Conservation (phyloP, 2,113 vertebrate genomes). For the Mirounga angustirostris region DNA sequence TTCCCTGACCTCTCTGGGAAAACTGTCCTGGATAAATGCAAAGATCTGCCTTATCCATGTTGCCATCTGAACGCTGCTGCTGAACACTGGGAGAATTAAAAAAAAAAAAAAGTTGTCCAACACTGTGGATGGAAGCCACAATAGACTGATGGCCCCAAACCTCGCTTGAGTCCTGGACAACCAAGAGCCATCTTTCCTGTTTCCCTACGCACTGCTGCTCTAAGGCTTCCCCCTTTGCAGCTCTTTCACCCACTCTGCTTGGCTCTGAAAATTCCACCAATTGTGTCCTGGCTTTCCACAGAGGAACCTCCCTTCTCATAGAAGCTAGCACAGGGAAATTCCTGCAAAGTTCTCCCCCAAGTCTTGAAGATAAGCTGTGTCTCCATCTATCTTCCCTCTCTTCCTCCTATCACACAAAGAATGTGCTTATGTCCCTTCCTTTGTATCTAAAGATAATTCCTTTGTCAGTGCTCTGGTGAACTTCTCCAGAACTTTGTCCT, state of each 20-base stretch:
- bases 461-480: not conserved
- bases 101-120: not conserved
- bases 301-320: not conserved
- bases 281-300: not conserved
- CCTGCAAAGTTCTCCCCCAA: not conserved
- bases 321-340: not conserved
- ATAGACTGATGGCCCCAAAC: not conserved
- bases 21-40: not conserved
- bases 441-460: not conserved
- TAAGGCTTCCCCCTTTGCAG: not conserved
- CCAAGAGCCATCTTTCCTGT: not conserved
- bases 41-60: not conserved
- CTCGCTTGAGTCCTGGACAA: not conserved
- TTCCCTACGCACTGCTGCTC: fast-evolving
- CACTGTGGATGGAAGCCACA: too few species aligned
- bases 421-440: not conserved
- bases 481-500: not conserved
- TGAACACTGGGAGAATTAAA: not conserved
- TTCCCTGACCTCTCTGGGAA: not conserved
- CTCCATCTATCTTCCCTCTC: not conserved
- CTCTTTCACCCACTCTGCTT: not conserved
- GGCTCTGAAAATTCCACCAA: not conserved
- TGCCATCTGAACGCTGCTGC: not conserved
- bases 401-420: not conserved
- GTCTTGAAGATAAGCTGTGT: not conserved